These are phyloP conservation scores for Yoshiicerus persimilis DNA, from an alignment of 1,140 invertebrate genomes.

Conservation along the genomic window DNA sequence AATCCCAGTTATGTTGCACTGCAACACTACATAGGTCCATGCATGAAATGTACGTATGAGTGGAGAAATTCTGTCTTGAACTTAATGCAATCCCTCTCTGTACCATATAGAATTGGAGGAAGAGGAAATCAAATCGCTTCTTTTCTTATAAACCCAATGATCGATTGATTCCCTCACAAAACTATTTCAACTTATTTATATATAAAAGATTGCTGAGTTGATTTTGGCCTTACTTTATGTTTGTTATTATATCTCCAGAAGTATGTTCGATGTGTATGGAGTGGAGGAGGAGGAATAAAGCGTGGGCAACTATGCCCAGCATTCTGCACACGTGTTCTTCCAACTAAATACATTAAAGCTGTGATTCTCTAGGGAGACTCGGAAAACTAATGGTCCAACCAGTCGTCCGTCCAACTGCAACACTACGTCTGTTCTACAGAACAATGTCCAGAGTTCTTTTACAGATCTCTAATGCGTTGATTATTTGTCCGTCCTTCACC, in stretches of 20 bases:
- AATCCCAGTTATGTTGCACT: not conserved
- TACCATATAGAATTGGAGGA: not conserved
- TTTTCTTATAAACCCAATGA: not conserved
- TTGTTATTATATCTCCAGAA: not conserved
- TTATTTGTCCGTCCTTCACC: slow-evolving; percentile 11
- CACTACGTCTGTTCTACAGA: not conserved
- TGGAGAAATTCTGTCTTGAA: not conserved
- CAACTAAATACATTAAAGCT: slow-evolving; percentile 2
- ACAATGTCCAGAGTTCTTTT: not conserved
- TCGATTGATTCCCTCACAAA: slow-evolving; percentile 6
- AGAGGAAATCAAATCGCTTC: slow-evolving; percentile 7
- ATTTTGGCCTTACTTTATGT: not conserved
- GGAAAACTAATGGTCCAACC: slow-evolving; percentile 1
- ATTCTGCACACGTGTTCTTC: not conserved
- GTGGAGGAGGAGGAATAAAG: not conserved
- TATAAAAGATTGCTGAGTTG: not conserved
- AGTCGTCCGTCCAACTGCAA: not conserved
- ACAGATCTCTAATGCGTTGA: slow-evolving; percentile 12
- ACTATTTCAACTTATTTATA: not conserved
- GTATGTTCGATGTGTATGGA: not conserved
- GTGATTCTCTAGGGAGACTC: slow-evolving; percentile 10
- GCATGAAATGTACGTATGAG: not conserved
- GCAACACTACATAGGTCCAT: not conserved
- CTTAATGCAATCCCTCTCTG: not conserved
- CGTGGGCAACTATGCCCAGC: not conserved